These are phyloP conservation scores for Campodea augens DNA, from an alignment of 1,140 invertebrate species.

Conservation along the genomic window DNA sequence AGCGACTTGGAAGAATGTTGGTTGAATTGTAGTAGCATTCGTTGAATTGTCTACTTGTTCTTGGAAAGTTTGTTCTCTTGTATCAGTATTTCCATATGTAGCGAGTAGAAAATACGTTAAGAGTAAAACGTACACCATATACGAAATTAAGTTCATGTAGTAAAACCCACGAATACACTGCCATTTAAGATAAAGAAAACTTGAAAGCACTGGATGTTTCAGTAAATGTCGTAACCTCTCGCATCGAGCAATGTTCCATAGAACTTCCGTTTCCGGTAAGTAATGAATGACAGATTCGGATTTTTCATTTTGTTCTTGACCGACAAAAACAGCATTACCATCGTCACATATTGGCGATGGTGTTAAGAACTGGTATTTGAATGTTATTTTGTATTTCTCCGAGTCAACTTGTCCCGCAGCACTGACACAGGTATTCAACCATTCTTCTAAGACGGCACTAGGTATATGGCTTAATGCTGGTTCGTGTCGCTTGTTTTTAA, in stretches of 20 bases:
- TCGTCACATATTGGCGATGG: not conserved
- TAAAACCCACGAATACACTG: slow-evolving; percentile 48
- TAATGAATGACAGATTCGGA: slow-evolving; percentile 2
- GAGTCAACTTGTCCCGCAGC: too few species aligned
- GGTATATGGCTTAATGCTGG: not conserved
- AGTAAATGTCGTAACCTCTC: slow-evolving; percentile 40
- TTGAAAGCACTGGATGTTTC: slow-evolving; percentile 56
- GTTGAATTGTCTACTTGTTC: not conserved
- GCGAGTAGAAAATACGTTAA: slow-evolving; percentile 44
- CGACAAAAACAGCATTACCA: not conserved
- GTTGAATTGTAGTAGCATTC: not conserved
- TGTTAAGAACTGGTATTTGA: not conserved
- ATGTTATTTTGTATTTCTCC: not conserved
- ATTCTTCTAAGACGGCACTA: not conserved
- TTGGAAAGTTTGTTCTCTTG: not conserved
- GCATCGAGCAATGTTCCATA: slow-evolving; percentile 42
- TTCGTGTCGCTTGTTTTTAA: not conserved
- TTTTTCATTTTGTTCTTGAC: not conserved
- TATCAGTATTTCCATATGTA: slow-evolving; percentile 24
- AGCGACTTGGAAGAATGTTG: not conserved
- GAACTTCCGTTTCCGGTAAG: slow-evolving; percentile 34
- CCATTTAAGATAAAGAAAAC: slow-evolving; percentile 67
- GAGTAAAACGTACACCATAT: slow-evolving; percentile 42
- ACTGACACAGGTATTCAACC: too few species aligned
- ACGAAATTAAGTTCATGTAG: slow-evolving; percentile 47